phyloP scores from a whole-genome alignment of 2,113 vertebrate genomes.

The Hemibates koningsi region DNA sequence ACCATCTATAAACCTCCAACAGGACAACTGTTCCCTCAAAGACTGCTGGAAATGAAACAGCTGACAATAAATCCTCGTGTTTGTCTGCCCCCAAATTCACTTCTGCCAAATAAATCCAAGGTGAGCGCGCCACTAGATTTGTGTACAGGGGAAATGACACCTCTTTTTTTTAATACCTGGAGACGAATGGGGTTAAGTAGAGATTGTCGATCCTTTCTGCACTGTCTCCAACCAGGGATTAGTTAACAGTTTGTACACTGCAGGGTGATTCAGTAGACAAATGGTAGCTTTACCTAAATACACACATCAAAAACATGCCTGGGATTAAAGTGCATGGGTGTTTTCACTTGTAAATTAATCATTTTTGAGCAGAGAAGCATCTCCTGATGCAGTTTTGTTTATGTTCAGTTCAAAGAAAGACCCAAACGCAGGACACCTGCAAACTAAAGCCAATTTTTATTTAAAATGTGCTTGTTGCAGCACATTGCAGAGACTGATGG shows the following conservation, averaged over 20 bases:
- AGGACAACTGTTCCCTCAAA: slow-evolving; percentile 37
- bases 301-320: not conserved
- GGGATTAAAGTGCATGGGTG: not conserved
- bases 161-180: slow-evolving; percentile 28
- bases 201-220: slow-evolving; percentile 26
- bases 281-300: not conserved
- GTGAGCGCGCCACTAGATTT: not conserved
- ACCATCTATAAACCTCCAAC: slow-evolving; percentile 14
- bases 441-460: not conserved
- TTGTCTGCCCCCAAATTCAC: slow-evolving; percentile 26
- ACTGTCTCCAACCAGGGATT: not conserved
- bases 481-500: not conserved
- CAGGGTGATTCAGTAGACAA: not conserved
- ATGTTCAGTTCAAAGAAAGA: not conserved
- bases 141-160: slow-evolving; percentile 32
- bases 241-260: not conserved
- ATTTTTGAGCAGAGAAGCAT: not conserved
- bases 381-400: not conserved
- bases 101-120: slow-evolving; percentile 57
- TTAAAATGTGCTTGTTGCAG: not conserved
- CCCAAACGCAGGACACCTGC: not conserved
- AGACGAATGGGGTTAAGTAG: slow-evolving; percentile 37
- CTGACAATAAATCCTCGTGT: slow-evolving; percentile 46
- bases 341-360: not conserved
- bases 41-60: slow-evolving; percentile 49